Percentiles rank a stretch among this genome's conserved stretches.
Evolutionary conservation across 2,888 invertebrate genomes (phyloP).

Genomic region (Ectemnius lituratus): DNA sequence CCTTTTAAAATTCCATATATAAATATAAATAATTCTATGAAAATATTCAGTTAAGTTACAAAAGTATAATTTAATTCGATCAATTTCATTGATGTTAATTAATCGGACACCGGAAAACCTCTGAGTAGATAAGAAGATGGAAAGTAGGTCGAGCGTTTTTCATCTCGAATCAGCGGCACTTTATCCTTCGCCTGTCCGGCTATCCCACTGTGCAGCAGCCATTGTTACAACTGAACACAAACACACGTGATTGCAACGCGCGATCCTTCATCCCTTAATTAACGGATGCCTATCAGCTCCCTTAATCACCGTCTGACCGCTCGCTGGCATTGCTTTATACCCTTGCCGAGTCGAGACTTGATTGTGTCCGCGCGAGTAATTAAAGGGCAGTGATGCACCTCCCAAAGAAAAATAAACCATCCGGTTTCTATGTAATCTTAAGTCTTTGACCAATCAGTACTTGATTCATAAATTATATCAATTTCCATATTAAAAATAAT

Average conservation of each 20-base stretch:
- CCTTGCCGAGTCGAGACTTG: no score
- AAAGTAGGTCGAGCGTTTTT: constrained; percentile 49
- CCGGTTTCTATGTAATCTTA: no score
- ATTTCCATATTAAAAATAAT: no score
- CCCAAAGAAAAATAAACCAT: no score
- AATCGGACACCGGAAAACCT: constrained; percentile 27
- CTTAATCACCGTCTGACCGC: background rate
- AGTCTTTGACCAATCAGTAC: no score
- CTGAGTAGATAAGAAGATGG: constrained; percentile 30
- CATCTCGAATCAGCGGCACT: constrained; percentile 29
- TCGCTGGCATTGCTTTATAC: background rate
- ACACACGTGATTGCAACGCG: constrained; percentile 27
- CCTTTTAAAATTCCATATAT: no score
- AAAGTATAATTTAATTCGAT: constrained; percentile 10
- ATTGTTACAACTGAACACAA: constrained; percentile 22
- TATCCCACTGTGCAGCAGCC: constrained; percentile 9
- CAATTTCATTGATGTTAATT: constrained; percentile 35
- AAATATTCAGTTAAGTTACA: no score
- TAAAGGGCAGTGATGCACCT: no score
- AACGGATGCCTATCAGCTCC: constrained; percentile 23
- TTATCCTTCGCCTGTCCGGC: constrained; percentile 7
- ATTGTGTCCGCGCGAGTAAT: no score
- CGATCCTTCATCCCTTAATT: constrained; percentile 30
- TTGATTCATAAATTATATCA: no score
- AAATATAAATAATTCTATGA: no score